Evolutionary conservation across 2,888 invertebrate genomes (phyloP), one percentile per base, ranked within the genome.

Genomic region (Syritta pipiens): DNA sequence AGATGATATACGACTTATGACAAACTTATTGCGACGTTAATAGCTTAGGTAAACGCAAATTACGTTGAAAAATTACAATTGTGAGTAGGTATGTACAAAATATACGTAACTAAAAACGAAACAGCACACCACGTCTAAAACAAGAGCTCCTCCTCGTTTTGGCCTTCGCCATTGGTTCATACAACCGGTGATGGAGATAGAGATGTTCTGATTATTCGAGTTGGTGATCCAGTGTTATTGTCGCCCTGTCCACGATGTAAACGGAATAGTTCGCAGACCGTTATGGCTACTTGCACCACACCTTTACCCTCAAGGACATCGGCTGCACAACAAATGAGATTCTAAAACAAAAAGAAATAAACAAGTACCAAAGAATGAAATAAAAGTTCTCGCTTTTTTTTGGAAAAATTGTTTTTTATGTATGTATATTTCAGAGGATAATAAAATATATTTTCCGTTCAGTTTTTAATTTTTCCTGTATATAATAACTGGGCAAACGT

Each of bases 231-330:
- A 20, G 83, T 83, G 51, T 62, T 83, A 55, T 76, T 83, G 62
- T 84, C 85, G 37, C 81, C 83, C 40, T 32, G 51, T 3, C 82
- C 84, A 55, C 90, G 90, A 83, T 93, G 91, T 86, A 95, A 91
- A 79, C 94, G 91, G 53, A 96, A 91, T 10, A 97, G 90, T 88
- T 96, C 96, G 1, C 94, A 92, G 17, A 97, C 96, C 0, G 97
- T 97, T 81, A 96, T 94, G 49, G 97, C 96, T 19, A 97, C 94
- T 86, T 96, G 94, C 1, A 96, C 94, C 9, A 95, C 92, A 1
- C 95, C 95, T 86, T 96, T 94, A 67, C 96, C 96, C 89, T 97
- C 97, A 42, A 97, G 90, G n/a, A 97, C 95, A 89, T 97, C 97
- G 28, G 96, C 94, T 30, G 97, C 93, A 87, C 96, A 95, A 90